Percentiles rank a stretch among this genome's conserved stretches.
These are phyloP conservation scores for Epizoanthus illoricatus DNA, from an alignment of 92 coral and sea anemone genomes.

Conservation along the genomic window DNA sequence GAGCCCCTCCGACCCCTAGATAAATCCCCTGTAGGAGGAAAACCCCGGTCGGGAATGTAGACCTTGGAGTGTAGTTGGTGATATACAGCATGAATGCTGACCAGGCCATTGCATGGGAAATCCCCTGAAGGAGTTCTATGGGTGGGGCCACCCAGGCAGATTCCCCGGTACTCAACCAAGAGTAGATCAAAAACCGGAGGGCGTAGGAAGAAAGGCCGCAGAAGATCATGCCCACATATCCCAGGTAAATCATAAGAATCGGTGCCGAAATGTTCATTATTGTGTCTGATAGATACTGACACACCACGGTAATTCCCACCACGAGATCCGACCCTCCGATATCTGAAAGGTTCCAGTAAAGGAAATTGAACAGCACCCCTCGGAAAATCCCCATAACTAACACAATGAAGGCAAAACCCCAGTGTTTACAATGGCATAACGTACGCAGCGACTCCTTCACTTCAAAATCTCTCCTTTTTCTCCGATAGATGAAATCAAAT, in stretches of 20 bases:
- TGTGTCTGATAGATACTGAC: constrained; percentile 80
- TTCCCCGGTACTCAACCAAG: constrained; percentile 78
- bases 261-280: constrained; percentile 74
- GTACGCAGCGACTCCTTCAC: constrained; percentile 56
- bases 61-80: constrained; percentile 78
- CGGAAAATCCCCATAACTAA: constrained; percentile 74
- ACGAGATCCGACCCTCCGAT: constrained; percentile 81
- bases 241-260: constrained; percentile 68
- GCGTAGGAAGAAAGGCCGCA: constrained; percentile 81
- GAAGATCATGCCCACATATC: constrained; percentile 81
- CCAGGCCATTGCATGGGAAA: constrained; percentile 81
- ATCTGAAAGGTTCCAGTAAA: constrained; percentile 81
- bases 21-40: constrained; percentile 85
- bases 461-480: constrained; percentile 53
- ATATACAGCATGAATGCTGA: constrained; percentile 86
- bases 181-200: constrained; percentile 75
- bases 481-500: constrained; percentile 69
- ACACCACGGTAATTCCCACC: constrained; percentile 77
- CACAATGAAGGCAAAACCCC: constrained; percentile 61
- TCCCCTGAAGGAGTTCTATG: constrained; percentile 64
- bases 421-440: constrained; percentile 49
- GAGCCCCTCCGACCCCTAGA: constrained; percentile 83
- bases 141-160: constrained; percentile 89
- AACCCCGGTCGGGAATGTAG: constrained; percentile 81
- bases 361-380: constrained; percentile 80